Evolutionary conservation across 2,797 vertebrate species (phyloP).

Genomic region (Phrynocephalus forsythii): DNA sequence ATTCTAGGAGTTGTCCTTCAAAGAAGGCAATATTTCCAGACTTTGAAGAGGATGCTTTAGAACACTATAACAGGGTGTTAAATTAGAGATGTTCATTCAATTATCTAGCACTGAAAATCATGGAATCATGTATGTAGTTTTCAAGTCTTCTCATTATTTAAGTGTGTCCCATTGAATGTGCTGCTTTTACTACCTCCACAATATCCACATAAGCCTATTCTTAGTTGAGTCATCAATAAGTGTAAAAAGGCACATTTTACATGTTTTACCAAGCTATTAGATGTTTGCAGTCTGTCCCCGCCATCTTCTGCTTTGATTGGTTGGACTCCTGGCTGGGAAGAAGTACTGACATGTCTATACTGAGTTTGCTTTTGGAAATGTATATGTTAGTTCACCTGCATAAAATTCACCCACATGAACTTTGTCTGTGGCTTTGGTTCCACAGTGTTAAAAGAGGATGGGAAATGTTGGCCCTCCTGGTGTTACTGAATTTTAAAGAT

Average conservation of each 20-base stretch:
- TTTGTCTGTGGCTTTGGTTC: no score
- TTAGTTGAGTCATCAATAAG: background rate
- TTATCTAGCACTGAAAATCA: background rate
- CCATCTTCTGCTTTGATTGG: no score
- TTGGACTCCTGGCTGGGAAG: no score
- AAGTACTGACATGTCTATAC: no score
- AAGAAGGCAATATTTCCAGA: no score
- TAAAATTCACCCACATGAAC: no score
- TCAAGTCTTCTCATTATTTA: background rate
- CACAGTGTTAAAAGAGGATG: no score
- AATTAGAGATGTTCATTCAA: background rate
- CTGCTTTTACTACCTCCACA: background rate
- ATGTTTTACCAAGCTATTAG: background rate
- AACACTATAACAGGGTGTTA: background rate
- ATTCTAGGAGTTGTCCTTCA: no score
- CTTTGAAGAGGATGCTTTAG: background rate
- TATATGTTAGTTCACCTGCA: no score
- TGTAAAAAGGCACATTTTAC: background rate
- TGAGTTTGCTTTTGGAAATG: no score
- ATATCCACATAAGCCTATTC: background rate
- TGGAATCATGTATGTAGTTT: background rate
- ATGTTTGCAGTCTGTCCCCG: background rate
- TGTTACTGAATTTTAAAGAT: no score
- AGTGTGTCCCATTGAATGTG: background rate
- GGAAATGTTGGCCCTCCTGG: no score